These are phyloP conservation scores for Asobara japonica DNA, from an alignment of 1,140 invertebrate genomes.

Conservation along the genomic window DNA sequence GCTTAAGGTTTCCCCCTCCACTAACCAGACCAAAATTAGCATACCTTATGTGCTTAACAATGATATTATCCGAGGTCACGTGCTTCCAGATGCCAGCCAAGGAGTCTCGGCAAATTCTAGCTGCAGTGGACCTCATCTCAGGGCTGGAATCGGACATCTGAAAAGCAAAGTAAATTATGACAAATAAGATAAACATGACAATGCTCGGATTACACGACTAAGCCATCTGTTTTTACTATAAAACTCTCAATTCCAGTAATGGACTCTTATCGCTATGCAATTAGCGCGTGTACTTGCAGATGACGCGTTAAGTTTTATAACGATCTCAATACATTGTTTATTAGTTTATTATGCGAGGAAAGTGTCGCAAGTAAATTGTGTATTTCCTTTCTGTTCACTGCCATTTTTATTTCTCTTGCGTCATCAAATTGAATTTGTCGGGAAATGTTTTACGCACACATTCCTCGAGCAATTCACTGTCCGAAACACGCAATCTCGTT, in stretches of 20 bases:
- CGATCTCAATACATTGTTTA: background rate
- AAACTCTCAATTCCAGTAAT: background rate
- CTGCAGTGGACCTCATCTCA: conserved; percentile 84
- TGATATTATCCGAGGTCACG: conserved; percentile 77
- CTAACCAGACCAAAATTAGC: no score
- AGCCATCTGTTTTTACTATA: background rate
- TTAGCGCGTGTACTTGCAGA: background rate
- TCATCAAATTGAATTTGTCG: background rate
- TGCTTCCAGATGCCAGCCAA: conserved; percentile 87
- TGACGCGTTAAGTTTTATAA: background rate
- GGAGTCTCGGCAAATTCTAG: conserved; percentile 86
- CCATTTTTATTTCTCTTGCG: background rate
- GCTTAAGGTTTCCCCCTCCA: no score
- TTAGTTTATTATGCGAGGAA: no score
- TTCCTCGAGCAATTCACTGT: background rate
- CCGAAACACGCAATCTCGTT: background rate
- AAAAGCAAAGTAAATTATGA: conserved; percentile 17
- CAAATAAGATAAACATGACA: background rate
- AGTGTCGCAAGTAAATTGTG: no score
- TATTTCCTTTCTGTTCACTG: no score
- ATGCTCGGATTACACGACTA: background rate
- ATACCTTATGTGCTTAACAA: conserved; percentile 84
- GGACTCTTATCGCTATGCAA: background rate
- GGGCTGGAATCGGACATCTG: conserved; percentile 69
- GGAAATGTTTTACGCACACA: background rate